Percentiles rank a stretch among this genome's conserved stretches.
These are phyloP conservation scores for Trinorchestia longiramus DNA, from an alignment of 1,140 invertebrate species.

Conservation along the genomic window DNA sequence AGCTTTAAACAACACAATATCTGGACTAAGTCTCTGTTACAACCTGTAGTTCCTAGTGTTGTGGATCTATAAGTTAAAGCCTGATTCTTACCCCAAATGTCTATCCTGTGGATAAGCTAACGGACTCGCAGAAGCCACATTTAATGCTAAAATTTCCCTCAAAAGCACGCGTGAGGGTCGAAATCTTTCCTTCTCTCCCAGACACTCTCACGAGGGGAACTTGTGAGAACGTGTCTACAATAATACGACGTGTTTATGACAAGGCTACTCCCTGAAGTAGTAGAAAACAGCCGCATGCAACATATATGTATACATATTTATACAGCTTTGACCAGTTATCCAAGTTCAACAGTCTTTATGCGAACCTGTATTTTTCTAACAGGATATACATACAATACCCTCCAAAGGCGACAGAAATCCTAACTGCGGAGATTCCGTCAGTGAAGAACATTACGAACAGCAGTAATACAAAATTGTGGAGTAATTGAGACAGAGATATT, in stretches of 20 bases:
- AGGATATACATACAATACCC: background rate
- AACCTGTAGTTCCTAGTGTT: too few species aligned
- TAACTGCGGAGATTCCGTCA: background rate
- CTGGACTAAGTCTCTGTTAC: background rate
- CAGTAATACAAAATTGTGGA: background rate
- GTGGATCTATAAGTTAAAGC: background rate
- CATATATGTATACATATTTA: background rate
- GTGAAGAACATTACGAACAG: background rate
- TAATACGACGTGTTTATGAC: background rate
- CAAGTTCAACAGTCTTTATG: background rate
- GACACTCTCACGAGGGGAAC: background rate
- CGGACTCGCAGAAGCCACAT: background rate
- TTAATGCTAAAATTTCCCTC: background rate
- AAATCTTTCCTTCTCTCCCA: background rate
- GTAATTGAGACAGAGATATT: background rate
- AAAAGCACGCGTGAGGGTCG: background rate
- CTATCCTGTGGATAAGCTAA: background rate
- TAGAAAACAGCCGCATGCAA: background rate
- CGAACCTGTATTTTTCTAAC: background rate
- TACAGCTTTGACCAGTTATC: too few species aligned
- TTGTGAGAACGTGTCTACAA: background rate
- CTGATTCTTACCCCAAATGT: background rate
- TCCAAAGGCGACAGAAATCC: background rate
- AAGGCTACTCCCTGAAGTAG: background rate
- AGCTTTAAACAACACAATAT: background rate